A percentile compares a stretch with the other conserved stretches of the same genome.
These are phyloP conservation scores for Megalopta genalis DNA, from an alignment of 1,140 invertebrate genomes.

Conservation along the genomic window DNA sequence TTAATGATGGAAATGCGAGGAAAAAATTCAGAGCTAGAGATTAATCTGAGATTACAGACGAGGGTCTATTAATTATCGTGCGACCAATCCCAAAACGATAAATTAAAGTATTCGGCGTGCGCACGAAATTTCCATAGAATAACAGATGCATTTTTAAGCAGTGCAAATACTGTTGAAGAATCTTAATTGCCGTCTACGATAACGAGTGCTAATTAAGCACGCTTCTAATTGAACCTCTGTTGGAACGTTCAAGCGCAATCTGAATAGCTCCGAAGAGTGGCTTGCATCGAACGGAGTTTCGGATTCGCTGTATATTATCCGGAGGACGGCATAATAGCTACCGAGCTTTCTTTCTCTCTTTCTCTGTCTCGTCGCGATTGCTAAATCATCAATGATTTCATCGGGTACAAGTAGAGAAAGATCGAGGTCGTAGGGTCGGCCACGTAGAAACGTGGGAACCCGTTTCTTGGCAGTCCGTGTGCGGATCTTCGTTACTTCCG, in stretches of 20 bases:
- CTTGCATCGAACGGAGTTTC: neutral
- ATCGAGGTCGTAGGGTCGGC: slow-evolving; percentile 39
- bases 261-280: neutral
- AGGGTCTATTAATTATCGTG: no score
- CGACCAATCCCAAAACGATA: no score
- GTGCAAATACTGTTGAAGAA: neutral
- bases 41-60: no score
- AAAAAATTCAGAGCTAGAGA: no score
- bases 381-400: slow-evolving; percentile 51
- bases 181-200: neutral
- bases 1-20: no score
- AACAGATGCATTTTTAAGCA: neutral
- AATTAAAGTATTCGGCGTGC: no score
- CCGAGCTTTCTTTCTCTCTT: no score
- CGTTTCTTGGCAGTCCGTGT: neutral
- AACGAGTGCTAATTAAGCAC: neutral
- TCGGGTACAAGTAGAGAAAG: slow-evolving; percentile 18
- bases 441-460: slow-evolving; percentile 48
- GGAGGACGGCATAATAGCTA: neutral
- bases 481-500: slow-evolving; percentile 18
- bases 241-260: neutral
- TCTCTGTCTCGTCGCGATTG: slow-evolving; percentile 25
- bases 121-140: neutral
- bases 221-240: neutral
- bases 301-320: neutral